Base-by-base conservation (phyloP, 2,888 invertebrate species). In the Lepidocyrtoides sp. region DNA sequence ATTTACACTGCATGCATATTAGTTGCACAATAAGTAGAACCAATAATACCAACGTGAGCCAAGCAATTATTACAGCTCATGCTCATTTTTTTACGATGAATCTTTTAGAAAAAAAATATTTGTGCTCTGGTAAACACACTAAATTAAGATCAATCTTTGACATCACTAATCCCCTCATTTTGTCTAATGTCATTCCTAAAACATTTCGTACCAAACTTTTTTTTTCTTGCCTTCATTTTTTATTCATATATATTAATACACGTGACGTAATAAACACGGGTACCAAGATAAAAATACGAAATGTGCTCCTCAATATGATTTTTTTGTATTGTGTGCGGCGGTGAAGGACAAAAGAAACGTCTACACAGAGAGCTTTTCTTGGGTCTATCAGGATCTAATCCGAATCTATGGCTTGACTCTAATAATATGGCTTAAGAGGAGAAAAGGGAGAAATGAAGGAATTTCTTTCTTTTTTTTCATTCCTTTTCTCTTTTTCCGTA, bases 341-440 rank as follows among this genome's bases (percentile, higher is more conserved):
- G 2, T 41, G n/a, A 29, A 23, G 20, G 20, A 75, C 23, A 48
- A 48, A 41, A 17, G 69, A 51, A 36, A 69, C 48, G 51, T 44
- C 36, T 17, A 23, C 29, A 17, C 29, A 14, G 3, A 23, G 14
- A 48, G 5, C 60, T 17, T 66, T 79, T 69, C 23, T 88, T 26
- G 36, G 32, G 51, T 82, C 72, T 20, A 29, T 69, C 82, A 72
- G 48, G 5, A 81, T 69, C 69, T 88, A 66, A 88, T 88, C 88
- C 88, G 66, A 87, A 89, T 82, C 89, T 89, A 82, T 72, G 89
- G 72, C 66, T 81, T 89, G 51, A 66, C 66, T 66, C 29, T 66
- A 88, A 88, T 79, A 63, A 88, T 66, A 79, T n/a, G 81, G 81
- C 79, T 81, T 81, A 81, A 86, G 75, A 29, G 20, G 29, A 48